These are phyloP conservation scores for Malthinus seriepunctatus DNA, from an alignment of 2,888 invertebrate species.

Conservation along the genomic window DNA sequence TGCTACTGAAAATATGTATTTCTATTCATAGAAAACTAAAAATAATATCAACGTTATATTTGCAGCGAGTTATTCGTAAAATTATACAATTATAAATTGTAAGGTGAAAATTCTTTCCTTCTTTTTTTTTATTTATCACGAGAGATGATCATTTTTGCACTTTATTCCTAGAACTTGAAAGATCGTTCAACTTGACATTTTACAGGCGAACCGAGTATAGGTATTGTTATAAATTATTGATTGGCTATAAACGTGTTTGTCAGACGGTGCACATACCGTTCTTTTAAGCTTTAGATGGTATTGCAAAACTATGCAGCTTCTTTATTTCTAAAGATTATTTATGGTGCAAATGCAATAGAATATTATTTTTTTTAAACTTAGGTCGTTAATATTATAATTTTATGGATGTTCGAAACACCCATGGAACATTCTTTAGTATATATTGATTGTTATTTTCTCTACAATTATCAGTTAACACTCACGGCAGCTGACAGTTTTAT, in stretches of 20 bases:
- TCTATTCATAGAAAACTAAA: not conserved
- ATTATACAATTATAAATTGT: too few species aligned
- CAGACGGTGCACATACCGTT: conserved; percentile 31
- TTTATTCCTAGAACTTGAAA: conserved; percentile 26
- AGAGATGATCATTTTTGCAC: conserved; percentile 1
- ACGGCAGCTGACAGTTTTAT: too few species aligned
- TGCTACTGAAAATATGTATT: too few species aligned
- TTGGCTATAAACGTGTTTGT: conserved; percentile 36
- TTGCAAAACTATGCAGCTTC: conserved; percentile 23
- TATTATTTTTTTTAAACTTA: too few species aligned
- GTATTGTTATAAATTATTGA: conserved; percentile 37
- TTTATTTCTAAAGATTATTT: conserved; percentile 13
- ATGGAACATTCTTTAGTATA: too few species aligned
- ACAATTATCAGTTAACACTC: too few species aligned
- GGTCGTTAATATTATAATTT: too few species aligned
- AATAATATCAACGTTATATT: not conserved
- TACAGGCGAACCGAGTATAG: conserved; percentile 18
- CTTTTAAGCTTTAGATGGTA: conserved; percentile 15
- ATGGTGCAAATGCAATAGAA: too few species aligned
- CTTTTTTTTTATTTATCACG: not conserved
- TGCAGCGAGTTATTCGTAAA: not conserved
- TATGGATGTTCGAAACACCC: too few species aligned
- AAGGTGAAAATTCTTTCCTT: not conserved
- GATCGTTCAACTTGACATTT: conserved; percentile 33
- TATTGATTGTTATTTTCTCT: too few species aligned